These are phyloP conservation scores for Proctacanthus coquilletti DNA, from an alignment of 1,140 invertebrate species.

Conservation along the genomic window DNA sequence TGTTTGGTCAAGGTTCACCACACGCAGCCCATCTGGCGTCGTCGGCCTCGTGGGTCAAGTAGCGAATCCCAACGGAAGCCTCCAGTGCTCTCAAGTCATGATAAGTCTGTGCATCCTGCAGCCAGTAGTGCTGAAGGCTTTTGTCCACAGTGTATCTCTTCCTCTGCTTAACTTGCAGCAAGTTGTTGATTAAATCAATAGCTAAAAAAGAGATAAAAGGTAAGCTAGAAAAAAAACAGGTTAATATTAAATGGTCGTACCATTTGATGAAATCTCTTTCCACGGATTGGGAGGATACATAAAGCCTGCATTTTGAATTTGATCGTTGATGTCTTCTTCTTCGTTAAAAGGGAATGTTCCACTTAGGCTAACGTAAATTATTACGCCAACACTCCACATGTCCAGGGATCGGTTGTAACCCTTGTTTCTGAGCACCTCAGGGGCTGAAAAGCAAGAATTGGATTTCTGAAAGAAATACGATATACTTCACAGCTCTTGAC, in stretches of 20 bases:
- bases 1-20: constrained; percentile 26
- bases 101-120: constrained; percentile 94
- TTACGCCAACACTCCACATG: constrained; percentile 99
- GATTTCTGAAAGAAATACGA: too few species aligned
- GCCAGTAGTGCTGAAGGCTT: constrained; percentile 84
- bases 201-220: constrained; percentile 43
- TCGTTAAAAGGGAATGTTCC: constrained; percentile 99
- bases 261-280: constrained; percentile 94
- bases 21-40: constrained; percentile 71
- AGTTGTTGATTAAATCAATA: constrained; percentile 93
- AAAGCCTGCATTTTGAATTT: constrained; percentile 98
- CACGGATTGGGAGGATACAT: constrained; percentile 99
- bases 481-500: too few species aligned
- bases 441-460: constrained; percentile 50
- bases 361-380: constrained; percentile 90
- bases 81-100: constrained; percentile 83
- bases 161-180: constrained; percentile 95
- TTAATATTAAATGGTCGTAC: constrained; percentile 33
- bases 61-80: constrained; percentile 64
- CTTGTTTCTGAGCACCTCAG: constrained; percentile 94
- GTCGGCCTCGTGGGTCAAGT: constrained; percentile 92
- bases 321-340: constrained; percentile 98
- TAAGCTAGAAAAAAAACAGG: constrained; percentile 1
- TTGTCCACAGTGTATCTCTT: constrained; percentile 96
- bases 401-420: constrained; percentile 97